Evolutionary conservation across 2,888 invertebrate species (phyloP), one percentile per base, ranked within the genome.

Genomic region (Halictus quadricinctus): DNA sequence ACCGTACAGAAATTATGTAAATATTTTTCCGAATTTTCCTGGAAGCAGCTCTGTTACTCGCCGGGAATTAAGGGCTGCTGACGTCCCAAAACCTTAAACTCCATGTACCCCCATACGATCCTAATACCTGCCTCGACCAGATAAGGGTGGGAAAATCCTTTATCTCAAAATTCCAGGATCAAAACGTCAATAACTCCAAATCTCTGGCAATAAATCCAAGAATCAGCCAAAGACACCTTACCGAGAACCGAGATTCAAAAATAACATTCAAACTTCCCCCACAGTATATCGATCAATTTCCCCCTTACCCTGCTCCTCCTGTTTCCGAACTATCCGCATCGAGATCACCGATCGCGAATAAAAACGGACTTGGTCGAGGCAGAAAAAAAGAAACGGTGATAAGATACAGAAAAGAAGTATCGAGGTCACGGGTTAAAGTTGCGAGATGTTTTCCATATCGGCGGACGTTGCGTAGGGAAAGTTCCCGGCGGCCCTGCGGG

Each of bases 391-490:
- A 80, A 81, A 70, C 78, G 72, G 58, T 64, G 60, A 41, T 18
- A 12, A 25, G 25, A 48, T 48, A 18, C 29, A 54, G 50, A 15
- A 60, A 48, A 58, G 46, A 70, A 69, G 76, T 76, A 80, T 84
- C 29, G 80, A 46, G 48, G 83, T 86, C 72, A 64, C 77, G 70
- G 80, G 74, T 66, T 29, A 83, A 91, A 90, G 88, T 91, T 91
- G 87, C 82, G 80, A 88, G 90, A 92, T 91, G 90, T 91, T 92
- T 91, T 91, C 89, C 90, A 89, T 91, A 91, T 91, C 90, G 91
- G 87, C 66, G 80, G 81, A 87, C 89, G 83, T 91, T 92, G 91
- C 91, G 91, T 89, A 92, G 88, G 89, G 83, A 92, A 92, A 92
- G 86, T 92, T 92, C 84, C 85, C 84, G 82, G 82, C 81, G 54